Conservation (phyloP, 1,140 invertebrate species). For the roundworm (Caenorhabditis elegans) region WBcel235 BX284605.5:9019001-9019500, state of each 20-base stretch:
- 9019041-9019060: background rate
- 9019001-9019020: background rate
- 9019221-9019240: background rate
- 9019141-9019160: background rate
- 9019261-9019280: background rate
- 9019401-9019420: too few species aligned
- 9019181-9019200: background rate
- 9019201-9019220: background rate
- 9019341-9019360: too few species aligned
- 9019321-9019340: too few species aligned
- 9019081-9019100: background rate
- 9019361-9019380: too few species aligned
- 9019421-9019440: too few species aligned
- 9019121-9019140: background rate
- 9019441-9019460: too few species aligned
- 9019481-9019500: too few species aligned
- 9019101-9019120: too few species aligned
- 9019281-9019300: background rate
- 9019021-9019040: background rate
- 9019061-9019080: background rate
- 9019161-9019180: background rate
- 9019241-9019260: background rate
- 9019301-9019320: too few species aligned
- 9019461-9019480: too few species aligned
- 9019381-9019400: too few species aligned